Evolutionary conservation across 2,797 vertebrate genomes (phyloP).

Genomic region (Galagoides demidoff): DNA sequence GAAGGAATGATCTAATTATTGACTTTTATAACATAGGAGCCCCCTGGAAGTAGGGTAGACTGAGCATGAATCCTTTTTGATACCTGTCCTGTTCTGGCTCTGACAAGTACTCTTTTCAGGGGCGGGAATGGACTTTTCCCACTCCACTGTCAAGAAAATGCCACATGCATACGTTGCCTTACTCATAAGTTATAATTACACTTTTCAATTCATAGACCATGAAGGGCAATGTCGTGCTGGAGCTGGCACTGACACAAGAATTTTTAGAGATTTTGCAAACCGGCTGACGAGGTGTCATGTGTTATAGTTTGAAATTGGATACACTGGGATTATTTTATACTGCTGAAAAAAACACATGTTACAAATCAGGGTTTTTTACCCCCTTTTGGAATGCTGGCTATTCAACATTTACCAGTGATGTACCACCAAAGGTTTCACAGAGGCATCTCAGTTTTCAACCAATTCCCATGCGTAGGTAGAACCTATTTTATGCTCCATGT

Average conservation of each 20-base stretch:
- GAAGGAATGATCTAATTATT: neutral
- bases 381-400: neutral
- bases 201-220: neutral
- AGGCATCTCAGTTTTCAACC: neutral
- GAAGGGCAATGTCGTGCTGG: neutral
- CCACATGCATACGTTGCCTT: neutral
- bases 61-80: neutral
- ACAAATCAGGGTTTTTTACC: neutral
- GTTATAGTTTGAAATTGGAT: neutral
- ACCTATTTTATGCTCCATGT: neutral
- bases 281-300: neutral
- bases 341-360: neutral
- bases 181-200: neutral
- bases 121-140: accelerated
- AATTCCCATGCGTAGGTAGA: neutral
- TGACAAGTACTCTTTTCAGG: neutral
- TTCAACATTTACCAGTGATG: neutral
- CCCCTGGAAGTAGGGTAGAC: neutral
- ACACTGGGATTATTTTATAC: neutral
- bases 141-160: neutral
- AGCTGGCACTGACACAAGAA: neutral
- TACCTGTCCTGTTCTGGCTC: neutral
- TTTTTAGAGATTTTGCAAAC: neutral
- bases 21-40: neutral
- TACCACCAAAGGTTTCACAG: neutral